Evolutionary conservation across 1,140 invertebrate species (phyloP).

Genomic region (Bombus breviceps): DNA sequence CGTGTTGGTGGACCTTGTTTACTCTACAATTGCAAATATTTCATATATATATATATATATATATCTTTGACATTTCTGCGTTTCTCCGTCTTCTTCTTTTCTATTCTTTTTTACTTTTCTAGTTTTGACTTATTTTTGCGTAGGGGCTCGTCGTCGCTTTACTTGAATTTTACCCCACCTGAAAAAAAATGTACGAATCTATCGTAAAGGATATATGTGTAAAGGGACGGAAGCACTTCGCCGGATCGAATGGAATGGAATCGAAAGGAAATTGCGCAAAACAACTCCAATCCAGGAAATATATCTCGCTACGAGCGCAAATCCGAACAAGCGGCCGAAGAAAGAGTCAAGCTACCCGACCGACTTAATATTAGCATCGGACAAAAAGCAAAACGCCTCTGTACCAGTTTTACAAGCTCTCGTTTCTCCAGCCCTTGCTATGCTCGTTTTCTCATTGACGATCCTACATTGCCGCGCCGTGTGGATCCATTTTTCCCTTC

Average conservation of each 20-base stretch:
- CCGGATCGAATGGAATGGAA: background rate
- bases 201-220: background rate
- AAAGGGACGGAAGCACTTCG: background rate
- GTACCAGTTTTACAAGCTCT: slow-evolving; percentile 42
- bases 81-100: background rate
- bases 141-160: background rate
- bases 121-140: background rate
- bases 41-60: background rate
- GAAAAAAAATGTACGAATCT: background rate
- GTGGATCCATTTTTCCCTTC: slow-evolving; percentile 18
- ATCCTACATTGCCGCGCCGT: background rate
- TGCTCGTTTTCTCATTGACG: background rate
- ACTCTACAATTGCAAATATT: slow-evolving; percentile 5
- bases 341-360: background rate
- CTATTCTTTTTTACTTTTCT: background rate
- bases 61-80: background rate
- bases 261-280: background rate
- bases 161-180: background rate
- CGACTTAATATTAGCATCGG: slow-evolving; percentile 19
- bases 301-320: background rate
- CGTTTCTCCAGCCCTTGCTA: background rate
- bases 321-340: background rate
- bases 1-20: slow-evolving; percentile 22
- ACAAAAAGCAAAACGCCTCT: slow-evolving; percentile 5
- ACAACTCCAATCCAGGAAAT: background rate